Conservation (phyloP, 2,888 invertebrate genomes). For the Epirrhoe tristata region DNA sequence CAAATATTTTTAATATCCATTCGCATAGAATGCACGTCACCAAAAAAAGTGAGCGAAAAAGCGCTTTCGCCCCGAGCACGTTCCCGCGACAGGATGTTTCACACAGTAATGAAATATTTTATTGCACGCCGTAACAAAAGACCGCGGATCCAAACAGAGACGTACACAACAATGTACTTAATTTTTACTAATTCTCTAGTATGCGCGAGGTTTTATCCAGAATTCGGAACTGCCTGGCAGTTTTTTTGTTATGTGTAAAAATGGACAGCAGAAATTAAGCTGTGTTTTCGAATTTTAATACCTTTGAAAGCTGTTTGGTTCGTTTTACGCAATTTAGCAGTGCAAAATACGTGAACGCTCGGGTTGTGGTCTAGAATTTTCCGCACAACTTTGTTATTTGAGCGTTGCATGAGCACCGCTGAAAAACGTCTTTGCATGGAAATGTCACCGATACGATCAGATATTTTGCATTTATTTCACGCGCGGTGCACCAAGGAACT, state of each 20-base stretch:
- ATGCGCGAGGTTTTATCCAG: constrained; percentile 48
- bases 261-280: background rate
- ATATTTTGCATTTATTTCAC: constrained; percentile 17
- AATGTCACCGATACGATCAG: constrained; percentile 14
- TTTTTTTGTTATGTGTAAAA: constrained; percentile 1
- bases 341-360: background rate
- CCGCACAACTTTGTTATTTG: background rate
- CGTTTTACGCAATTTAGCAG: background rate
- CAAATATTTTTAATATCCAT: constrained; percentile 44
- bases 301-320: constrained; percentile 20
- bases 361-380: constrained; percentile 1
- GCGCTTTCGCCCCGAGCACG: constrained; percentile 32
- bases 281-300: constrained; percentile 18
- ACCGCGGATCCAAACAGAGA: constrained; percentile 60
- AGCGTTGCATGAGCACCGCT: background rate
- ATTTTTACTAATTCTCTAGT: constrained; percentile 73
- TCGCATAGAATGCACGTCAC: constrained; percentile 39
- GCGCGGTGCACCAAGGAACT: constrained; percentile 17
- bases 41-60: constrained; percentile 36
- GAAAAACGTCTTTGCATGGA: constrained; percentile 10
- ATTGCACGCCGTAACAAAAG: constrained; percentile 70
- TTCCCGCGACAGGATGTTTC: constrained; percentile 57
- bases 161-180: constrained; percentile 75
- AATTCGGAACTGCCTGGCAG: constrained; percentile 1
- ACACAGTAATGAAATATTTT: constrained; percentile 80